A percentile compares a stretch with the other conserved stretches of the same genome.
phyloP scores from a whole-genome alignment of 92 coral and sea anemone genomes.

The Actinernus sp. region DNA sequence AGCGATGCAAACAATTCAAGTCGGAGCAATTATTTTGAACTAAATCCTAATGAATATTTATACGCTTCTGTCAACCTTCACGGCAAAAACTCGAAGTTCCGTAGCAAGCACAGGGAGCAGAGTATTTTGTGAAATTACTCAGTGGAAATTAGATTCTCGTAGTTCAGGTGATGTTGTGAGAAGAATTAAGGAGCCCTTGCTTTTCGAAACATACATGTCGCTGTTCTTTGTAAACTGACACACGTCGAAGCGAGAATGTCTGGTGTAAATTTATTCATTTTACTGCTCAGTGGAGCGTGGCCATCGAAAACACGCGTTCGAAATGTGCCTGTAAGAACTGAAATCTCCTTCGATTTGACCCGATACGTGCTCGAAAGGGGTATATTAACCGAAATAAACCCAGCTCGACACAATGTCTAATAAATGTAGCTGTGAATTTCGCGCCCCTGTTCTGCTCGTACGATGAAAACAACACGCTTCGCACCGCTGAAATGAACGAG shows the following conservation, averaged over 20 bases:
- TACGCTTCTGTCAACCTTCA: constrained; percentile 10
- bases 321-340: constrained; percentile 60
- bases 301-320: constrained; percentile 97
- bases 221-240: constrained; percentile 20
- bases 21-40: constrained; percentile 33
- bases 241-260: constrained; percentile 25
- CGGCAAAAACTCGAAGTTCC: constrained; percentile 7
- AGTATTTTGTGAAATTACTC: no score
- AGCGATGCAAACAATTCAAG: constrained; percentile 56
- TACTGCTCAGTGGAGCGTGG: constrained; percentile 88
- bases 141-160: no score
- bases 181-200: no score
- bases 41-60: constrained; percentile 69
- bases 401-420: no score
- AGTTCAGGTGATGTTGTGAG: no score
- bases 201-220: no score
- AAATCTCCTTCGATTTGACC: background rate
- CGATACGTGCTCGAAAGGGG: no score
- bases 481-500: constrained; percentile 44
- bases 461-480: constrained; percentile 9
- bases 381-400: no score
- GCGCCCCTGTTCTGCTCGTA: background rate
- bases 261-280: constrained; percentile 76
- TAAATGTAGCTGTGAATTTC: background rate
- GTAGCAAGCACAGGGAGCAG: no score